These are phyloP conservation scores for Pseudochaenichthys georgianus DNA, from an alignment of 2,797 vertebrate species.

Conservation along the genomic window DNA sequence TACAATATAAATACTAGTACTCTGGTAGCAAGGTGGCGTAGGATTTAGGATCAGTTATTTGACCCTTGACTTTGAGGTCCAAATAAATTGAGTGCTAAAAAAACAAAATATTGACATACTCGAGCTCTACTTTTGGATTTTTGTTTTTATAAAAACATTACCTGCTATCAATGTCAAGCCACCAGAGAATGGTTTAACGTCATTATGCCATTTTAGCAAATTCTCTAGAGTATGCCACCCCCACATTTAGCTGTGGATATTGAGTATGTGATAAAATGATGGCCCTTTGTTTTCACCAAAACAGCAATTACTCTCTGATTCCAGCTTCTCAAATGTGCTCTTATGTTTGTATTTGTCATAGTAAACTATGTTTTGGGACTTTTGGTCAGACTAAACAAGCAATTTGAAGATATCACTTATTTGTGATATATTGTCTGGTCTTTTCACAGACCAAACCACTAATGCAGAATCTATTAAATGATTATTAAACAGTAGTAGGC, in stretches of 20 bases:
- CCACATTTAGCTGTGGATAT: background rate
- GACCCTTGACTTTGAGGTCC: too few relatives aligned
- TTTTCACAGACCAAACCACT: background rate
- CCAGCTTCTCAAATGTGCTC: background rate
- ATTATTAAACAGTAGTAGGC: background rate
- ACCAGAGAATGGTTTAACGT: background rate
- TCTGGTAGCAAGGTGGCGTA: too few relatives aligned
- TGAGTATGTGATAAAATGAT: background rate
- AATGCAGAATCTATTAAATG: background rate
- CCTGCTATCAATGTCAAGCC: background rate
- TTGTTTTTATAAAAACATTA: background rate
- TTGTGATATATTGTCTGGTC: background rate
- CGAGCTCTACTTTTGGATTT: background rate
- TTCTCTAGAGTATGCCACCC: background rate
- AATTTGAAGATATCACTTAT: too few relatives aligned
- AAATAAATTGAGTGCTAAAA: too few relatives aligned
- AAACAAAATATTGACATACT: too few relatives aligned
- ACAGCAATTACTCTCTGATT: background rate
- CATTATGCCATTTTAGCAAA: background rate
- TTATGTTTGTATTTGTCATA: background rate
- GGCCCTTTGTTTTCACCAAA: background rate
- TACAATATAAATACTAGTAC: too few relatives aligned
- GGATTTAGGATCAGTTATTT: too few relatives aligned
- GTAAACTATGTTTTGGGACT: background rate
- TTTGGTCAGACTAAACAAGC: background rate